These are phyloP conservation scores for Teleopsis dalmanni DNA, from an alignment of 1,140 invertebrate genomes.

Conservation along the genomic window DNA sequence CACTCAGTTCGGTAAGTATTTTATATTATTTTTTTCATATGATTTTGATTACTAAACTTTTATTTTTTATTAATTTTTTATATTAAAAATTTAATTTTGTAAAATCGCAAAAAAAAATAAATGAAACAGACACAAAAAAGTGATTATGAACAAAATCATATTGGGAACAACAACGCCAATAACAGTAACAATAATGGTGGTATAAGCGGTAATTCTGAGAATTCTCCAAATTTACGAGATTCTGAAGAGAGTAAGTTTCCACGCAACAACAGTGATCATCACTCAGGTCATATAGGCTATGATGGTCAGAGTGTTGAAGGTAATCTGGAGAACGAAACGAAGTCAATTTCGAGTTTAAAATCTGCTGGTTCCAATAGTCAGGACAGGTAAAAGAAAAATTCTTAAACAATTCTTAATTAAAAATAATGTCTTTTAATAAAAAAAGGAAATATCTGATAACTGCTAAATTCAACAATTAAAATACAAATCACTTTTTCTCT, in stretches of 20 bases:
- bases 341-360: conserved; percentile 56
- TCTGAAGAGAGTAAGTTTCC: conserved; percentile 27
- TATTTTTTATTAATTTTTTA: not conserved
- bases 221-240: conserved; percentile 25
- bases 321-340: conserved; percentile 70
- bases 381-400: conserved; percentile 46
- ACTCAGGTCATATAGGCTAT: not conserved
- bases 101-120: too few species aligned
- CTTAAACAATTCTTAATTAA: too few species aligned
- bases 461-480: too few species aligned
- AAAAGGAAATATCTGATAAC: too few species aligned
- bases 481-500: too few species aligned
- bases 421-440: too few species aligned
- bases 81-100: too few species aligned
- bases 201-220: conserved; percentile 13
- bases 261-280: not conserved
- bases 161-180: conserved; percentile 19
- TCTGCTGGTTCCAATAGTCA: conserved; percentile 58
- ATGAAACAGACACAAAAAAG: conserved; percentile 35
- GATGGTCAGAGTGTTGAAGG: conserved; percentile 18
- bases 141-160: conserved; percentile 33
- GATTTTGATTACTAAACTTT: not conserved
- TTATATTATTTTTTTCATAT: not conserved
- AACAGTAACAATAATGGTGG: conserved; percentile 18
- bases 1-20: conserved; percentile 34